Base-by-base conservation (phyloP, 2,888 invertebrate species). In the Phengaris alcon region DNA sequence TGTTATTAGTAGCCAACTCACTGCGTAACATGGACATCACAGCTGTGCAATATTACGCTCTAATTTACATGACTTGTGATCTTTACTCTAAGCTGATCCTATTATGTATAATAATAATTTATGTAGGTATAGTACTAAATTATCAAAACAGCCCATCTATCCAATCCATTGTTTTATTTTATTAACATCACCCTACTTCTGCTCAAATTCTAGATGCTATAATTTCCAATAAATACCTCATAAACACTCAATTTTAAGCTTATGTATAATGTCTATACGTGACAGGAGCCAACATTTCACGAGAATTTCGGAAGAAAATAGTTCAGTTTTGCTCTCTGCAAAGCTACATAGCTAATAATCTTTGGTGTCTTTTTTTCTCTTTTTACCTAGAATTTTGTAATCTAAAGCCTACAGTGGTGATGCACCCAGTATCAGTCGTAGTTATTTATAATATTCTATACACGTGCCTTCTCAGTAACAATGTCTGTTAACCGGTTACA, bases 31-130 rank as follows among this genome's bases (percentile, higher is more conserved):
- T 10, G 8, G 9, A 6, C 22, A 22, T 22, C 22, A 12, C 64
- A 64, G 64, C 64, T 64, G 64, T 64, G 35, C 64, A 6, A 12
- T 10, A 52, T 52, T 44, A 13, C 35, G 64, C 35, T 64, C 64
- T 44, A 64, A 44, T 64, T 64, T 64, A 64, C 35, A 44, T 35
- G 64, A 64, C 64, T 64, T 35, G 64, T 64, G 64, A 64, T 64
- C 64, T 64, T 64, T 64, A 64, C 59, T 64, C 64, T 44, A 6
- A 64, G 35, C 64, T 44, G 64, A 64, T 64, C 59, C 22, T 5
- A 10, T 35, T 35, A 35, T 1, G 59, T 22, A 13, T 64, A 64
- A 9, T 10, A 22, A 15, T 57, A 10, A 59, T 59, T 13, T 59
- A 22, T 8, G 22, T 9, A 59, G 59, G 15, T 4, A 52, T 12